Evolutionary conservation across 2,888 invertebrate species (phyloP), one percentile per base, ranked within the genome.

Genomic region (Leucozona laternaria): DNA sequence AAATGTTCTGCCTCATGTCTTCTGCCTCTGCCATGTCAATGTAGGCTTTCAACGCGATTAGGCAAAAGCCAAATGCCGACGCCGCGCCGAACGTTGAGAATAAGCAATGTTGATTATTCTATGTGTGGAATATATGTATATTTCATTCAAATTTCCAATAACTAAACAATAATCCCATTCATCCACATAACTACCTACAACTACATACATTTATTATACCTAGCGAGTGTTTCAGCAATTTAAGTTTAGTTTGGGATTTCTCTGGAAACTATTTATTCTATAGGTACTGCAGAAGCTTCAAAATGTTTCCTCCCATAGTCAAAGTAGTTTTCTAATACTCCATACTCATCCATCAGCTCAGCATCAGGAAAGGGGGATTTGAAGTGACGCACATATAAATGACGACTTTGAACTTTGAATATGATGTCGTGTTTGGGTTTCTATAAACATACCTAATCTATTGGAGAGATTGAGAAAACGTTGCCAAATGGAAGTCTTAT

Each of bases 61-160:
- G 3, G 25, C 53, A 53, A 53, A 53, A 53, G 7, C n/a, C 1
- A 28, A 53, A 53, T 53, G 28, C 25, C 25, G 25, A n/a, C n/a
- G n/a, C n/a, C n/a, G n/a, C n/a, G n/a, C n/a, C n/a, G n/a, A n/a
- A n/a, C n/a, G n/a, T n/a, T n/a, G n/a, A 53, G 25, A 7, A 2
- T 53, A 15, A 7, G 53, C 53, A 25, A 53, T 53, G 20, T 50
- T 22, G 6, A 50, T 20, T 50, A 25, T 20, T 50, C 20, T 50
- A 15, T 53, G 22, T 28, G 3, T 7, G 53, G 25, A 53, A 28
- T 31, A 4, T 2, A 31, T n/a, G n/a, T n/a, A 31, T 53, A 53
- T 28, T 25, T 53, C 25, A 53, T 53, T 53, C 25, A 28, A 53
- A 53, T 53, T 53, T 25, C 53, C 53, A 53, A 53, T 53, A 53